Evolutionary conservation across 2,797 vertebrate genomes (phyloP).

Genomic region (Pseudomugil gertrudae): DNA sequence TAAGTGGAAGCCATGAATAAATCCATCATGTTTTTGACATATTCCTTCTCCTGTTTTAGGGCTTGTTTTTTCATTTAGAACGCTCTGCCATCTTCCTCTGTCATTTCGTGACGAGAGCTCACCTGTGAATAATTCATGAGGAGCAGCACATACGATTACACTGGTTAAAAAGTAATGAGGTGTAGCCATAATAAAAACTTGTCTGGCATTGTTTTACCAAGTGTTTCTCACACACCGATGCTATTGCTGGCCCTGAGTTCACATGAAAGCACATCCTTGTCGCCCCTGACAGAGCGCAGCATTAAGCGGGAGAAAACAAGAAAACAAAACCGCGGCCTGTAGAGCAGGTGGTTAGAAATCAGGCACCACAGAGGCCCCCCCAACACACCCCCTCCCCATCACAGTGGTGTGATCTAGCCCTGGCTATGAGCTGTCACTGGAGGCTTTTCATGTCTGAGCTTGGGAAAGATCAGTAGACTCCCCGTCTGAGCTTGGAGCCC

Average conservation of each 20-base stretch:
- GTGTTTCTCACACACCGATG: constrained; percentile 69
- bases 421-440: constrained; percentile 80
- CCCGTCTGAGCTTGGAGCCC: constrained; percentile 72
- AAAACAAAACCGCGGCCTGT: constrained; percentile 71
- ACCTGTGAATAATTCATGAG: constrained; percentile 82
- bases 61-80: constrained; percentile 49
- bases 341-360: constrained; percentile 76
- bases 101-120: constrained; percentile 72
- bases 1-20: constrained; percentile 41
- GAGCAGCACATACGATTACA: constrained; percentile 76
- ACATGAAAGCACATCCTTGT: constrained; percentile 71
- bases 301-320: constrained; percentile 65
- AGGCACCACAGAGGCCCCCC: constrained; percentile 47
- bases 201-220: constrained; percentile 79
- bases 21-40: constrained; percentile 48
- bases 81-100: constrained; percentile 57
- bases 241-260: constrained; percentile 63
- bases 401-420: constrained; percentile 71
- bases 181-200: constrained; percentile 76
- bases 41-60: constrained; percentile 56
- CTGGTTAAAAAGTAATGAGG: constrained; percentile 83
- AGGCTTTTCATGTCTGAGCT: constrained; percentile 81
- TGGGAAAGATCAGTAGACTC: constrained; percentile 79
- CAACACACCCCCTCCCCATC: constrained; percentile 28
- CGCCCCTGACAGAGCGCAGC: constrained; percentile 59